Evolutionary conservation across 2,888 invertebrate genomes (phyloP).

Genomic region (Athalia rosae): DNA sequence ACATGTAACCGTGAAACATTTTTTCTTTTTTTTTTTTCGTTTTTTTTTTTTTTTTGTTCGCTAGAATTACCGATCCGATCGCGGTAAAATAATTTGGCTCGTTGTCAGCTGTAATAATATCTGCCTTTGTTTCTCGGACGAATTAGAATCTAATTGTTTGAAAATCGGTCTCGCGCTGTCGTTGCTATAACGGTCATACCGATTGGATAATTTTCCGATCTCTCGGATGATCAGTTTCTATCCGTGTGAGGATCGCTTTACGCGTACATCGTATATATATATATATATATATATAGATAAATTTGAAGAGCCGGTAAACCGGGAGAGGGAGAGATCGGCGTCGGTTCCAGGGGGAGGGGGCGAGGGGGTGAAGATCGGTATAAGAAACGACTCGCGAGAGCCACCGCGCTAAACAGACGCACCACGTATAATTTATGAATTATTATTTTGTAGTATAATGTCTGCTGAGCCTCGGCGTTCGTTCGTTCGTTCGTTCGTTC

Average conservation of each 20-base stretch:
- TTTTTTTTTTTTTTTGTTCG: too few relatives aligned
- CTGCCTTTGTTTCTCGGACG: too few relatives aligned
- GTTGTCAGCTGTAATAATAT: too few relatives aligned
- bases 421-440: slow-evolving; percentile 68
- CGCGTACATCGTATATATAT: too few relatives aligned
- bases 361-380: slow-evolving; percentile 30
- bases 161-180: neutral
- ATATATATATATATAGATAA: too few relatives aligned
- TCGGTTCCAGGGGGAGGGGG: neutral
- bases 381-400: slow-evolving; percentile 49
- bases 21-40: too few relatives aligned
- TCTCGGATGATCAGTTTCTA: slow-evolving; percentile 23
- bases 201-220: too few relatives aligned
- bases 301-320: neutral
- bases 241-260: slow-evolving; percentile 23
- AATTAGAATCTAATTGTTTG: too few relatives aligned
- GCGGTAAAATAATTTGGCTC: too few relatives aligned
- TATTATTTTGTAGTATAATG: slow-evolving; percentile 69
- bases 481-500: slow-evolving; percentile 50
- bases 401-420: slow-evolving; percentile 64
- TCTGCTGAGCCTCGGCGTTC: slow-evolving; percentile 52
- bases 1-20: neutral
- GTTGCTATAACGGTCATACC: too few relatives aligned
- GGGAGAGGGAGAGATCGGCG: neutral
- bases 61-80: too few relatives aligned